Evolutionary conservation across 35 echinoderm and acorn worm species (phyloP).

Genomic region (Heliocidaris erythrogramma): DNA sequence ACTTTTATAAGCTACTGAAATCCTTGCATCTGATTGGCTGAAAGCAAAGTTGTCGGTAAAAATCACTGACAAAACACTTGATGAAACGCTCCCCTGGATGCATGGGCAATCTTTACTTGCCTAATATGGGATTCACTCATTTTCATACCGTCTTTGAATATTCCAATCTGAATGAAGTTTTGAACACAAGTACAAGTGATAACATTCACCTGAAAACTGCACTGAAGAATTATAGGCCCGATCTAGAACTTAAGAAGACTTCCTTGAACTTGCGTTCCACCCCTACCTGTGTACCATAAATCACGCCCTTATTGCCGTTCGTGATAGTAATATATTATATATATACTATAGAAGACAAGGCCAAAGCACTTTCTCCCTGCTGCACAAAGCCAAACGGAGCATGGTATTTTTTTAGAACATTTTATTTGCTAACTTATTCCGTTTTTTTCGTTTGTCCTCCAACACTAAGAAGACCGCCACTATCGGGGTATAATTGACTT

Average conservation of each 20-base stretch:
- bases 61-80: too few relatives aligned
- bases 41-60: too few relatives aligned
- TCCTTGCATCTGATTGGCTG: too few relatives aligned
- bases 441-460: neutral
- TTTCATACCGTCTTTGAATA: too few relatives aligned
- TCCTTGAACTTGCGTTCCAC: neutral
- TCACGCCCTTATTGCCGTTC: neutral
- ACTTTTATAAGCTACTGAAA: too few relatives aligned
- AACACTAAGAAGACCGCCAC: neutral
- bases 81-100: too few relatives aligned
- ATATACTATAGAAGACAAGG: neutral
- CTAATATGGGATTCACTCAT: too few relatives aligned
- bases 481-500: too few relatives aligned
- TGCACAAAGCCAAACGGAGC: neutral
- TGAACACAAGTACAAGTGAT: too few relatives aligned
- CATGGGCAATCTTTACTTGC: too few relatives aligned
- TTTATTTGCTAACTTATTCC: neutral
- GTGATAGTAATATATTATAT: neutral
- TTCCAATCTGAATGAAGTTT: too few relatives aligned
- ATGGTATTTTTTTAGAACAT: conserved; percentile 6
- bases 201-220: neutral
- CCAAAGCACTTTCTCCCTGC: neutral
- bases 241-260: neutral
- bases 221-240: neutral
- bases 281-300: neutral